Base-by-base conservation (phyloP, 2,113 vertebrate species). In the Cynoglossus semilaevis region DNA sequence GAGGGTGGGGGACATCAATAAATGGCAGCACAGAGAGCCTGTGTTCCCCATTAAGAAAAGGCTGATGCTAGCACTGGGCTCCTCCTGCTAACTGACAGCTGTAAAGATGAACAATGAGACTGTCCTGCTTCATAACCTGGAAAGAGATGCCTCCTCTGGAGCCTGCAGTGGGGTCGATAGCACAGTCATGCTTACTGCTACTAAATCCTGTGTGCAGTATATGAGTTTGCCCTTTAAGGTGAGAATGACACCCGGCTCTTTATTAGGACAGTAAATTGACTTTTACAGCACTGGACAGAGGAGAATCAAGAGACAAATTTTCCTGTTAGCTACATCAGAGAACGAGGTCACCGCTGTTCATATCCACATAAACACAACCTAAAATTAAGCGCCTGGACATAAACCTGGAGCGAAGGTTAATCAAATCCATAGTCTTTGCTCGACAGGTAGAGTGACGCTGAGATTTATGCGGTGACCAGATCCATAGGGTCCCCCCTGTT, bases 81-180 rank as follows among this genome's bases (percentile, higher is more conserved):
- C 18, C 5, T 9, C 58, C 74, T 61, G 66, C 69, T 84, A 83
- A 86, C 77, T 86, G 88, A 87, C 85, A 81, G 65, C 75, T 84
- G 74, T 82, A 83, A 87, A 85, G 75, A 86, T 76, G 79, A 86
- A 61, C 70, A 75, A 85, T 83, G 80, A 74, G 80, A 61, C 67
- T 36, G 56, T 77, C 65, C 60, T 34, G 57, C 65, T 73, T 76
- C 67, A 69, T 78, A 81, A 82, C 73, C 67, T 53, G 41, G 44
- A 56, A 58, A 58, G 51, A 54, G 59, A 72, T 67, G 79, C 74
- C 67, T 80, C 80, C 75, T 58, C 40, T 54, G 15, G 52, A 55
- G 55, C 65, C 45, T 41, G 38, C 7, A 19, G 15, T n/a, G 11
- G 22, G 9, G 8, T 12, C 53, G 50, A 16, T 13, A 36, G 13